Evolutionary conservation across 1,140 invertebrate species (phyloP).

Genomic region (Pachyrhynchus sulphureomaculatus): DNA sequence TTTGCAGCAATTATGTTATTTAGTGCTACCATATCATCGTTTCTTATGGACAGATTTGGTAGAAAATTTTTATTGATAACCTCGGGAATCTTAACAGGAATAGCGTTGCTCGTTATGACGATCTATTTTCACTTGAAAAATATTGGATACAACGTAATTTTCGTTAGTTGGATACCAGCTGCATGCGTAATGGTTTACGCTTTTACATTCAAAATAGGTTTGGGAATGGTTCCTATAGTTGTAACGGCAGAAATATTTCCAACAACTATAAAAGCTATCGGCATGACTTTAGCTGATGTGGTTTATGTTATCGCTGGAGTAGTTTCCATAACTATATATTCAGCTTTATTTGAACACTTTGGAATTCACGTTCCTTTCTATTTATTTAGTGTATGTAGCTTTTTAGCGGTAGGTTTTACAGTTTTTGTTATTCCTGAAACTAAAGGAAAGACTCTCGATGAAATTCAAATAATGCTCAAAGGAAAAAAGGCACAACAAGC

Average conservation of each 20-base stretch:
- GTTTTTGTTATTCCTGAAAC: slow-evolving; percentile 71
- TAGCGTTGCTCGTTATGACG: slow-evolving; percentile 31
- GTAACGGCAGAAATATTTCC: slow-evolving; percentile 71
- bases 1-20: slow-evolving; percentile 49
- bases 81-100: slow-evolving; percentile 35
- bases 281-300: slow-evolving; percentile 43
- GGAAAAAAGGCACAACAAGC: slow-evolving; percentile 5
- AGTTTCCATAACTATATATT: slow-evolving; percentile 66
- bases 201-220: slow-evolving; percentile 38
- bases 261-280: slow-evolving; percentile 57
- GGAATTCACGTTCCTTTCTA: slow-evolving; percentile 62
- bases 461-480: slow-evolving; percentile 60
- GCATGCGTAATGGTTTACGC: slow-evolving; percentile 39
- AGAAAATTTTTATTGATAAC: slow-evolving; percentile 51
- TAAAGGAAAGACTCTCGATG: slow-evolving; percentile 72
- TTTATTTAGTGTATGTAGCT: slow-evolving; percentile 64
- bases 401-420: slow-evolving; percentile 61
- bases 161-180: slow-evolving; percentile 37
- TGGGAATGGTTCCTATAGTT: slow-evolving; percentile 67
- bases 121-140: slow-evolving; percentile 42
- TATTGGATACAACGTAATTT: slow-evolving; percentile 11
- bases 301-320: slow-evolving; percentile 55
- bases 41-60: slow-evolving; percentile 51
- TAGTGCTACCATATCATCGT: slow-evolving; percentile 40
- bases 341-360: slow-evolving; percentile 52